Evolutionary conservation across 1,140 invertebrate genomes (phyloP).

Genomic region (Micrasema longulum): DNA sequence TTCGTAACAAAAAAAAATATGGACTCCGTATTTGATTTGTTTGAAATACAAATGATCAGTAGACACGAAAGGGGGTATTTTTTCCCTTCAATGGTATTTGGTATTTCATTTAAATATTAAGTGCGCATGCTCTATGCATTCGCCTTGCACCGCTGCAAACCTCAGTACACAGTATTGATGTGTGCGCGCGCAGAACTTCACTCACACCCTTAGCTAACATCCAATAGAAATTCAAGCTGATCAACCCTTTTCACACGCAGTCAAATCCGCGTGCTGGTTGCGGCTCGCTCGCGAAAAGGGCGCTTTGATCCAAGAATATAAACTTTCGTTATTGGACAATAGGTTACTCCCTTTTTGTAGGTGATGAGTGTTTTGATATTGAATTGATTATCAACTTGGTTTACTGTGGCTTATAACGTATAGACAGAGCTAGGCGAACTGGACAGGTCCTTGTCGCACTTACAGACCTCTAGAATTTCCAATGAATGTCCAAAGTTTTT

Average conservation of each 20-base stretch:
- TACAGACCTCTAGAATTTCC: conserved; percentile 14
- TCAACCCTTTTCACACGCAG: conserved; percentile 2
- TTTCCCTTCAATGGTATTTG: too few relatives aligned
- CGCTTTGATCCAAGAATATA: too few relatives aligned
- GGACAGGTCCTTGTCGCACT: conserved; percentile 31
- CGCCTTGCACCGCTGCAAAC: conserved; percentile 29
- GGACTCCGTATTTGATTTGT: too few relatives aligned
- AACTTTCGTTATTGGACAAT: too few relatives aligned
- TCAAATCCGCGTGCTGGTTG: neutral
- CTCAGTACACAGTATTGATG: conserved; percentile 24
- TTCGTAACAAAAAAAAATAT: too few relatives aligned
- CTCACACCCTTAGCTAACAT: conserved; percentile 14
- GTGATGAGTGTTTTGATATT: neutral
- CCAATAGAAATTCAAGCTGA: conserved; percentile 17
- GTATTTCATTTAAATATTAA: neutral
- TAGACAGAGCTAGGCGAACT: conserved; percentile 21
- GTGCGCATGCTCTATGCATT: conserved; percentile 23
- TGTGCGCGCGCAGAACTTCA: conserved; percentile 24
- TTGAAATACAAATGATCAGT: too few relatives aligned
- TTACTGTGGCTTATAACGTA: neutral
- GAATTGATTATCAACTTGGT: neutral
- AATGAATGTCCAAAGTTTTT: conserved; percentile 8
- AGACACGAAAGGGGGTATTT: too few relatives aligned
- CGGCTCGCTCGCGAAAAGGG: neutral
- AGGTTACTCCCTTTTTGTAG: neutral